Base-by-base conservation (phyloP, 1,140 invertebrate genomes). In the Sitobion miscanthi region DNA sequence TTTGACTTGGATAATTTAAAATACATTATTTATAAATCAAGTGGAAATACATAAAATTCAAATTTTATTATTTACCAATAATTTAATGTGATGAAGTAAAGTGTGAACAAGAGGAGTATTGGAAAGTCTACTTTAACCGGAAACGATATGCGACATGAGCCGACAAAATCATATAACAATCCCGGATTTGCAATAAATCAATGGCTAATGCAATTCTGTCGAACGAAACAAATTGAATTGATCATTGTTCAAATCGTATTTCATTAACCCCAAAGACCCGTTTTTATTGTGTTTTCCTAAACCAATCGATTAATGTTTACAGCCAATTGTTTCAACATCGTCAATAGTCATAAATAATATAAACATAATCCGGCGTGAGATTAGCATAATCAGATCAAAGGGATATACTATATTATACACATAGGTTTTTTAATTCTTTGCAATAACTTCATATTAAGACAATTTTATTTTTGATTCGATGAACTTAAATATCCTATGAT, bases 131-230 rank as follows among this genome's bases (percentile, higher is more conserved):
- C 23, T 90, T 35, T 8, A 69, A 45, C 89, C 89, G 89, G 89
- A 90, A 90, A 69, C 7, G 21, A 23, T n/a, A 38, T 90, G 54
- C 62, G 54, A 90, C 88, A 62, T 90, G 89, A 90, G 25, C 54
- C 23, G 25, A 69, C 89, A 20, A 90, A 90, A 90, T 62, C 38
- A 62, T 62, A 89, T 23, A 42, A 69, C 20, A 62, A 69, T 90
- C 57, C 54, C 54, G 54, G 89, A 90, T 90, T 90, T 21, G 89
- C 89, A 69, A 90, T 90, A 90, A 90, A 90, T 62, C 88, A 54
- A 57, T 57, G 17, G 8, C 6, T 30, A 57, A 35, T 57, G 87
- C 49, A 69, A 23, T 90, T 90, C 54, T 62, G 25, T 90, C 42
- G 9, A 62, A 69, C 54, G 38, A 90, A 90, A 90, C 89, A 62